A percentile compares a stretch with the other conserved stretches of the same genome.
phyloP scores from a whole-genome alignment of 2,113 vertebrate species.

The Ia io region DNA sequence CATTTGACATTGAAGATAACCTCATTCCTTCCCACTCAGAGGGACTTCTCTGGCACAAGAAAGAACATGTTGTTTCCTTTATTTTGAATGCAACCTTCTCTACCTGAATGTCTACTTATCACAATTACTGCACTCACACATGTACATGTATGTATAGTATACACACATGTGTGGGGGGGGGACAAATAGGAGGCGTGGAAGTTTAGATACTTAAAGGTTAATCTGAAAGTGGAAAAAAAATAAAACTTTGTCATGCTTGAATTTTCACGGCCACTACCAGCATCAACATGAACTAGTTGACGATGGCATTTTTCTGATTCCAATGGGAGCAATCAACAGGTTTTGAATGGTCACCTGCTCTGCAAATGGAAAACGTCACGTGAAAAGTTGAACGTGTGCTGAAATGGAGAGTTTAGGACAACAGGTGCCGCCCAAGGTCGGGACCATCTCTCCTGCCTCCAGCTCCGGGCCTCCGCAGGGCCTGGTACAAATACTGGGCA shows the following conservation, averaged over 20 bases:
- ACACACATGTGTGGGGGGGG: not conserved
- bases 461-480: fast-evolving
- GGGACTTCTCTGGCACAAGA: not conserved
- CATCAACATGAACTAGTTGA: not conserved
- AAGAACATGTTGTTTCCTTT: not conserved
- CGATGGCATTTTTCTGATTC: not conserved
- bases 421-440: not conserved
- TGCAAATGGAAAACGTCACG: not conserved
- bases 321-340: not conserved
- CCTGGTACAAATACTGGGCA: not conserved
- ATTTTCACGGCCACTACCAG: not conserved
- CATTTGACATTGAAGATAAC: not conserved
- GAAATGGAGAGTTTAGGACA: not conserved
- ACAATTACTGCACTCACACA: not conserved
- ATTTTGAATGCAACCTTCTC: not conserved
- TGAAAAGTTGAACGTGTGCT: too few relatives aligned
- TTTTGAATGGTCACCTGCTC: not conserved
- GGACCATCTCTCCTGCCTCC: not conserved
- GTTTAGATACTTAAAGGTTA: not conserved
- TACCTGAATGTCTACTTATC: not conserved
- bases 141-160: not conserved
- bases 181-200: not conserved
- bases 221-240: not conserved
- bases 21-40: not conserved
- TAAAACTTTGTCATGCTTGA: not conserved